Evolutionary conservation across 2,888 invertebrate species (phyloP), one percentile per base, ranked within the genome.

Genomic region (Ommatoiulus sabulosus): DNA sequence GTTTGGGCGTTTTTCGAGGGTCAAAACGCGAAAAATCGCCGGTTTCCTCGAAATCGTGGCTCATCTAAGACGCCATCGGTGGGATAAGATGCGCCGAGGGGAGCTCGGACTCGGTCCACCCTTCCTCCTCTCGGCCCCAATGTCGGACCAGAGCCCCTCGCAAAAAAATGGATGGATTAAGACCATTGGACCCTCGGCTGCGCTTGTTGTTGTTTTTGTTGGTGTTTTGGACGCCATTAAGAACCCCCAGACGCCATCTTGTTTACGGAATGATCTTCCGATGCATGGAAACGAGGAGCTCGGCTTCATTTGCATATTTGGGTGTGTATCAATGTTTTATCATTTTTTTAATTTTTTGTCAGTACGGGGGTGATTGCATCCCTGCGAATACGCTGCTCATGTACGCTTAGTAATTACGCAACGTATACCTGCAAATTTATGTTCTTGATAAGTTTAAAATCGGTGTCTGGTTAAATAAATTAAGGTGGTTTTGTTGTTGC

Each of bases 1-100:
- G 72, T 72, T 72, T 72, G 72, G 72, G 72, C 72, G 72, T 72
- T 72, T 72, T 72, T 63, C 24, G 72, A 24, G 72, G 72, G 24
- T 24, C 24, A 24, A 24, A 72, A 72, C 72, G 24, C 72, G 24
- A 72, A 72, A 63, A 72, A 72, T 72, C 8, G 4, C 5, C 20
- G 6, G 24, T 12, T 72, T 24, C 3, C 72, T 10, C 72, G 3
- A 72, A 72, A 72, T 72, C 72, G 24, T 24, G 3, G 24, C 15
- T 52, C 52, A 15, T 52, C 52, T 52, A 52, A 10, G 52, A 52
- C 10, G 10, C 4, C 10, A 10, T 15, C 52, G 15, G 15, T 52
- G 24, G 72, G 72, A 72, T 72, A 72, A 72, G 72, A 72, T 72
- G 72, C 72, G 20, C 10, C 24, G 72, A 72, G 72, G 72, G 72